A percentile compares a stretch with the other conserved stretches of the same genome.
Conservation (phyloP, 1,140 invertebrate species). For the Pectinophora gossypiella region DNA sequence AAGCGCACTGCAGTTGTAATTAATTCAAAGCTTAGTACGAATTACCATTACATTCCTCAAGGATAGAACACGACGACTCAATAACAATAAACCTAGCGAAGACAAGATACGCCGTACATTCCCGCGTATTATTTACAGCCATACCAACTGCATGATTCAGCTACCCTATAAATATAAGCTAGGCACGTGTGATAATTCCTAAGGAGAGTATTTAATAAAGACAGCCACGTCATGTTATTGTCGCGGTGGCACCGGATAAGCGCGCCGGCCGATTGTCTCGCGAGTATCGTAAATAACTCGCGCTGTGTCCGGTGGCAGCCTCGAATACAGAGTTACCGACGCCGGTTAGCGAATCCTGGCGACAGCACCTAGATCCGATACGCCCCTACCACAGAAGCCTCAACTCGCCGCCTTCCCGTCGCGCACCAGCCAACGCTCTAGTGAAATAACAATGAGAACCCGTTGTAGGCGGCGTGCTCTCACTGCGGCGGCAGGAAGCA, state of each 20-base stretch:
- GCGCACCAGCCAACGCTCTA: neutral
- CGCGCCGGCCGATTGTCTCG: constrained; percentile 64
- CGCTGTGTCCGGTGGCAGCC: constrained; percentile 51
- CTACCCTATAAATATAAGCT: constrained; percentile 43
- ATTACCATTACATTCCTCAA: neutral
- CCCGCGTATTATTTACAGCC: constrained; percentile 3
- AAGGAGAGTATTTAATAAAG: constrained; percentile 63
- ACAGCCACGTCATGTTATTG: constrained; percentile 68
- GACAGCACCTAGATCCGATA: constrained; percentile 2
- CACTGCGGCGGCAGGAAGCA: constrained; percentile 50
- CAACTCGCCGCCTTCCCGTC: constrained; percentile 16
- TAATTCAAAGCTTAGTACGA: too few species aligned
- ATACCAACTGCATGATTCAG: constrained; percentile 47
- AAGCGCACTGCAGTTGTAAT: too few species aligned
- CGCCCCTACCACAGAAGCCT: constrained; percentile 17
- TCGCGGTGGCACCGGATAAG: constrained; percentile 64
- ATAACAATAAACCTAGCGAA: neutral
- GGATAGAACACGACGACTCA: neutral
- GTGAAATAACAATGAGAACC: constrained; percentile 26
- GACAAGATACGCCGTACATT: neutral
- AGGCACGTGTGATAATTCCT: constrained; percentile 60
- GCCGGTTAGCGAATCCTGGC: constrained; percentile 28
- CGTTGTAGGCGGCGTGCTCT: constrained; percentile 30
- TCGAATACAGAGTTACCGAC: constrained; percentile 51
- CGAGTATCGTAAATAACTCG: constrained; percentile 68